phyloP scores from a whole-genome alignment of 2,797 vertebrate species.

The Poeciliopsis infans region DNA sequence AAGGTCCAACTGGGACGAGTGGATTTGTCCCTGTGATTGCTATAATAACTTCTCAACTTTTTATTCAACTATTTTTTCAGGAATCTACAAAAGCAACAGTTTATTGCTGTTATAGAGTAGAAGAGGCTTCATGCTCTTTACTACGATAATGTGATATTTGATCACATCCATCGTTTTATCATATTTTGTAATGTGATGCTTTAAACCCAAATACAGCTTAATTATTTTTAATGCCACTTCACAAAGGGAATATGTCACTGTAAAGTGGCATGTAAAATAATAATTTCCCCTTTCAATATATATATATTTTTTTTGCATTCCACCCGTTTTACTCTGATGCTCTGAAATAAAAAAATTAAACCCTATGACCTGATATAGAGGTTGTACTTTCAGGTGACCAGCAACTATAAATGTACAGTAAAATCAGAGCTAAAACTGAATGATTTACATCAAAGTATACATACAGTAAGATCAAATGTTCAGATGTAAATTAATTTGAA shows the following conservation, averaged over 20 bases:
- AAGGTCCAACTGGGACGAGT: slow-evolving; percentile 33
- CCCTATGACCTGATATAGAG: neutral
- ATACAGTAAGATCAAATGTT: neutral
- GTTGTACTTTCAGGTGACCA: neutral
- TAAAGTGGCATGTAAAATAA: too few species aligned
- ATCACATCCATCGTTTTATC: neutral
- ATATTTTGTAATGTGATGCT: neutral
- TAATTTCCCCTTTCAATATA: too few species aligned
- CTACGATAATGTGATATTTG: neutral
- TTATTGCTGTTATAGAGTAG: neutral
- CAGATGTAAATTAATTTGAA: neutral
- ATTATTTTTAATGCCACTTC: neutral
- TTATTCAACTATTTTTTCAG: slow-evolving; percentile 15
- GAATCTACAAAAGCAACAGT: neutral
- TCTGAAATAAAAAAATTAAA: neutral
- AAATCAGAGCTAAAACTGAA: neutral
- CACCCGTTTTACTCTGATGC: neutral
- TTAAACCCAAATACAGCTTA: neutral
- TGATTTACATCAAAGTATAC: neutral
- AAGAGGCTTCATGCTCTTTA: neutral
- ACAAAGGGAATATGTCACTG: too few species aligned
- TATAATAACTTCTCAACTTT: slow-evolving; percentile 17
- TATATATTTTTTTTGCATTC: neutral
- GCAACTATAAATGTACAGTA: neutral
- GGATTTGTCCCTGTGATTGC: slow-evolving; percentile 25